Percentiles rank a stretch among this genome's conserved stretches.
Evolutionary conservation across 1,140 invertebrate genomes (phyloP).

Genomic region (Notospermus geniculatus): DNA sequence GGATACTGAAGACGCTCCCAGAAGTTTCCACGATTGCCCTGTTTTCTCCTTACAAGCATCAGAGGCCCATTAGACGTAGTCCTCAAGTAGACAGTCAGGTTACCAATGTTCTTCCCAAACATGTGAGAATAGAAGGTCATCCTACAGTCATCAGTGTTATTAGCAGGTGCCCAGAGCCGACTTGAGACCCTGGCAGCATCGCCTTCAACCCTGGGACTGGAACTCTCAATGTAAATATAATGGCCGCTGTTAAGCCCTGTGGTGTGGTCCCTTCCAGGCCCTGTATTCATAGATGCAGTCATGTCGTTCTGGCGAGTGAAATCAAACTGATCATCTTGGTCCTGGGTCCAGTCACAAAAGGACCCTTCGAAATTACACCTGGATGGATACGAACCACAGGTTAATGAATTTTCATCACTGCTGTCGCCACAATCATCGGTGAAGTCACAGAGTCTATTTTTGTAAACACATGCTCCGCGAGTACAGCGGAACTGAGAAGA

Average conservation of each 20-base stretch:
- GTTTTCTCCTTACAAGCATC: conserved; percentile 24
- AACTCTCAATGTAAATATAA: conserved; percentile 47
- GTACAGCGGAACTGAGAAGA: conserved; percentile 30
- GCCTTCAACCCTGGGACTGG: conserved; percentile 31
- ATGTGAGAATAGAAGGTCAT: conserved; percentile 53
- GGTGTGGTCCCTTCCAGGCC: conserved; percentile 42
- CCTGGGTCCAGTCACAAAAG: conserved; percentile 74
- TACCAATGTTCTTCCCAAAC: conserved; percentile 46
- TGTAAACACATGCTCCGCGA: conserved; percentile 37
- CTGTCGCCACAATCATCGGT: conserved; percentile 45
- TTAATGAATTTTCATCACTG: conserved; percentile 29
- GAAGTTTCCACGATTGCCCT: conserved; percentile 42
- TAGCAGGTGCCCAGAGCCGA: conserved; percentile 29
- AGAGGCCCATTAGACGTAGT: conserved; percentile 19
- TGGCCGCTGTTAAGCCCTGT: conserved; percentile 31
- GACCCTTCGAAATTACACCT: conserved; percentile 72
- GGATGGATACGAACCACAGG: conserved; percentile 15
- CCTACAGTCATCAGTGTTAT: conserved; percentile 28
- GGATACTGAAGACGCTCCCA: conserved; percentile 39
- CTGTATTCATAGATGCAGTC: conserved; percentile 27
- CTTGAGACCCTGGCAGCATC: conserved; percentile 45
- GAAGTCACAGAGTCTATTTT: conserved; percentile 38
- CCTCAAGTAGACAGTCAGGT: conserved; percentile 41
- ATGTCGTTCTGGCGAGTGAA: conserved; percentile 68
- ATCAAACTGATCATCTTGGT: conserved; percentile 72